A percentile compares a stretch with the other conserved stretches of the same genome.
phyloP scores from a whole-genome alignment of 1,140 invertebrate genomes.

The Spodoptera frugiperda region DNA sequence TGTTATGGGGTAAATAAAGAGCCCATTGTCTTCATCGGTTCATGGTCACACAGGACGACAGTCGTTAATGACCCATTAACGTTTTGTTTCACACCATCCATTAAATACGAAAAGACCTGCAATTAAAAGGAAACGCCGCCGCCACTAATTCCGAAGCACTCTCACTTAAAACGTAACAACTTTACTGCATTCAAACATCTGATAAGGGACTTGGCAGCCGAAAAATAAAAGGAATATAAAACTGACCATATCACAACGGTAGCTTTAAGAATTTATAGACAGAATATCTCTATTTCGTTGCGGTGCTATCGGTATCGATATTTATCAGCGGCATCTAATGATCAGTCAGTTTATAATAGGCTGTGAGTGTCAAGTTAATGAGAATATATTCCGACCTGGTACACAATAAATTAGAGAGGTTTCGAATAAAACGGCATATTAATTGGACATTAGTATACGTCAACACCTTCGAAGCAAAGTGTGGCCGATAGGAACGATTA shows the following conservation, averaged over 20 bases:
- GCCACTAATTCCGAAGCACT: conserved; percentile 52
- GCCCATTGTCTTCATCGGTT: conserved; percentile 52
- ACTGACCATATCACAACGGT: conserved; percentile 59
- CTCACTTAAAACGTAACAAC: conserved; percentile 55
- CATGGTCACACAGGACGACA: conserved; percentile 66
- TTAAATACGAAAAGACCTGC: conserved; percentile 65
- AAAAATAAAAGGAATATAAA: conserved; percentile 51
- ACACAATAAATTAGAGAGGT: conserved; percentile 78
- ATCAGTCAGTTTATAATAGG: conserved; percentile 77
- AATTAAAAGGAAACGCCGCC: conserved; percentile 66
- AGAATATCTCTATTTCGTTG: conserved; percentile 77
- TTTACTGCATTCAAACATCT: conserved; percentile 60
- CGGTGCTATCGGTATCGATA: conserved; percentile 61
- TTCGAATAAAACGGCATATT: conserved; percentile 78
- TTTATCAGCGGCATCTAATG: conserved; percentile 78
- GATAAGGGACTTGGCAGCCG: conserved; percentile 64
- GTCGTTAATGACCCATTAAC: conserved; percentile 75
- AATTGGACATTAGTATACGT: conserved; percentile 79
- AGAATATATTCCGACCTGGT: conserved; percentile 78
- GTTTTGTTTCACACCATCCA: conserved; percentile 76
- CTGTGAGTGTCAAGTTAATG: conserved; percentile 81
- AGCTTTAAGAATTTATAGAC: conserved; percentile 69
- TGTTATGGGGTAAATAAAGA: conserved; percentile 42
- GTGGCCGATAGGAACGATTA: conserved; percentile 55
- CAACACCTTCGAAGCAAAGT: conserved; percentile 67